phyloP scores from a whole-genome alignment of 2,888 invertebrate genomes.

The Callinectes sapidus region DNA sequence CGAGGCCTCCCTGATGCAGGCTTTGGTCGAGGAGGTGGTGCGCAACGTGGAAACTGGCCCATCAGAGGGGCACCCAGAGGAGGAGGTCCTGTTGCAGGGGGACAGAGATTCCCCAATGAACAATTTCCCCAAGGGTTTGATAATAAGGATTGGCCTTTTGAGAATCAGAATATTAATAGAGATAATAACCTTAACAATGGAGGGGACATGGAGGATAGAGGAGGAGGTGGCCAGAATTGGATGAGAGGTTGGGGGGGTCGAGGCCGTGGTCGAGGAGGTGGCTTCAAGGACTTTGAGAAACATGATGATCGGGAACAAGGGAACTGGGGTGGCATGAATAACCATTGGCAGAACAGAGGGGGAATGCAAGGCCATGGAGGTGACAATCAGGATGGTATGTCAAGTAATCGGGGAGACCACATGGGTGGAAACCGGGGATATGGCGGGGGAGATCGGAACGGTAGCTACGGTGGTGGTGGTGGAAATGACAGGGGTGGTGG shows the following conservation, averaged over 20 bases:
- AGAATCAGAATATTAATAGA: conserved; percentile 52
- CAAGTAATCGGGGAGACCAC: conserved; percentile 14
- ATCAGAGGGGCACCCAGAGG: conserved; percentile 80
- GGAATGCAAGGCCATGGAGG: conserved; percentile 40
- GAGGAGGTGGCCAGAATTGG: conserved; percentile 50
- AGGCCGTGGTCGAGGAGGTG: conserved; percentile 60
- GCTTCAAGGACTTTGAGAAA: conserved; percentile 65
- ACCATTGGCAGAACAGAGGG: conserved; percentile 53
- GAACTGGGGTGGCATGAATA: conserved; percentile 53
- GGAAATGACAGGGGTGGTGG: conserved; percentile 39
- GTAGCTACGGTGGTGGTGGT: conserved; percentile 37
- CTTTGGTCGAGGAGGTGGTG: conserved; percentile 85
- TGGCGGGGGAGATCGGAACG: neutral
- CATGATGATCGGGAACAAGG: conserved; percentile 54
- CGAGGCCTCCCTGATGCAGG: conserved; percentile 49
- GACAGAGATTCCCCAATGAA: conserved; percentile 56
- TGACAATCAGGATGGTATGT: conserved; percentile 47
- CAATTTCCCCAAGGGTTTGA: conserved; percentile 56
- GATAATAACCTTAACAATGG: conserved; percentile 58
- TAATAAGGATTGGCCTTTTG: conserved; percentile 38
- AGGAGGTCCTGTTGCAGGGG: conserved; percentile 43
- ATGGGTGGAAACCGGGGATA: conserved; percentile 46
- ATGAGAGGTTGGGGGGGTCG: conserved; percentile 64
- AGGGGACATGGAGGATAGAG: conserved; percentile 68
- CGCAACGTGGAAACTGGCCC: conserved; percentile 75